Base-by-base conservation (phyloP, 2,113 vertebrate genomes). In the Muntiacus muntjak region DNA sequence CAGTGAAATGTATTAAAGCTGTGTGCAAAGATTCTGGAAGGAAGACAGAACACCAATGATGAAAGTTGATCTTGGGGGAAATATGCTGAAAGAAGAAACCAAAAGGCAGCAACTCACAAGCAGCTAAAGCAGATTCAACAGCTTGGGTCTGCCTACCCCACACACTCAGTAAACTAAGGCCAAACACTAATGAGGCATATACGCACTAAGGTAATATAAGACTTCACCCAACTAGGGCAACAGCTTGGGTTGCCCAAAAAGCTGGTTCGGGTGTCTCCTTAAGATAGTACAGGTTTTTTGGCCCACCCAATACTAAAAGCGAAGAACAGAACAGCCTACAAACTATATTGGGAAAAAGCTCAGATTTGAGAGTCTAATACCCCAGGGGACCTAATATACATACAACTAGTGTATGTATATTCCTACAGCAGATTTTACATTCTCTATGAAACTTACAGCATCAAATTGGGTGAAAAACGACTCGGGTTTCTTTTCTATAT, bases 381-480 rank as follows among this genome's bases (percentile, higher is more conserved):
- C 62, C 86, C 40, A 43, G 5, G n/a, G 33, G 36, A 78, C 45
- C 26, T 43, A 23, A 4, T 25, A 55, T 17, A 62, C 25, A 86
- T 17, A 28, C 6, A 45, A 36, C 28, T 45, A 88, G n/a, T n/a
- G 50, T 36, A 36, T 36, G 36, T 36, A 36, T 36, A 40, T 40
- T 67, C 36, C n/a, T 9, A 50, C 8, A 87, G 6, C 28, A 79
- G 17, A 7, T 25, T 16, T 55, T 55, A 45, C 8, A 54, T 8
- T 33, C 89, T 33, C 6, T 7, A 1, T 33, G 2, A 26, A 54
- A 99, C 99, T 98, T 93, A 99, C 99, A 1, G 99, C 99, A 84
- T 99, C 99, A 26, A 99, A 99, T 23, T 99, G 98, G 52, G 99
- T 99, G 95, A 99, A 99, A 98, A 99, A 99, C 2, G 99, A 99